phyloP scores from a whole-genome alignment of 2,888 invertebrate genomes.

The Petrolisthes manimaculis region DNA sequence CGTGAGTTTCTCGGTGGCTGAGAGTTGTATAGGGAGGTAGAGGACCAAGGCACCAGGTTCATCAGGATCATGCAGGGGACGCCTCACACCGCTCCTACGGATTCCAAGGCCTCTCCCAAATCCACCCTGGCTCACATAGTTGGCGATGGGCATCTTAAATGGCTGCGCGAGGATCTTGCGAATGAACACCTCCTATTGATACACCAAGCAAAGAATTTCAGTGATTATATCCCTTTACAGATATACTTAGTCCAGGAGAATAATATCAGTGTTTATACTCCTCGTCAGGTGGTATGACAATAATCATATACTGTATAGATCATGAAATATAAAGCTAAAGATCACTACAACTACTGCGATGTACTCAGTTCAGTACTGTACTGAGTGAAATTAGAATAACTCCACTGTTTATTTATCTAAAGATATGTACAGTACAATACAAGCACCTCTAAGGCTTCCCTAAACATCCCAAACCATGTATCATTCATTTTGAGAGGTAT shows the following conservation, averaged over 20 bases:
- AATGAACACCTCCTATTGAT: slow-evolving; percentile 81
- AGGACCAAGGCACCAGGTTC: slow-evolving; percentile 92
- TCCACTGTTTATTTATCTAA: background rate
- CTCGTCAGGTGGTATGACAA: too few relatives aligned
- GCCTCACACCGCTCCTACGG: slow-evolving; percentile 75
- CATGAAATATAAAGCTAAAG: background rate
- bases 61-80: slow-evolving; percentile 90
- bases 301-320: too few relatives aligned
- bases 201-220: background rate
- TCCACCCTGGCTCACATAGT: slow-evolving; percentile 82
- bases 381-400: too few relatives aligned
- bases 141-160: slow-evolving; percentile 92
- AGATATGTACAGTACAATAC: background rate
- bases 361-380: background rate
- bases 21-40: slow-evolving; percentile 84
- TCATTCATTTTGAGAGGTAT: background rate
- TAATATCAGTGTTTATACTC: too few relatives aligned
- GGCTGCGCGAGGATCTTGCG: slow-evolving; percentile 83
- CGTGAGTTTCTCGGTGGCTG: slow-evolving; percentile 89
- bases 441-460: background rate
- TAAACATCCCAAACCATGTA: background rate
- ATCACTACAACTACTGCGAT: background rate
- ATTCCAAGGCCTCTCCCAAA: slow-evolving; percentile 86
- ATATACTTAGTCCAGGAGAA: background rate
- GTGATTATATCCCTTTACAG: background rate